Conservation (phyloP, 2,113 vertebrate genomes). For the Anoplopoma fimbria region DNA sequence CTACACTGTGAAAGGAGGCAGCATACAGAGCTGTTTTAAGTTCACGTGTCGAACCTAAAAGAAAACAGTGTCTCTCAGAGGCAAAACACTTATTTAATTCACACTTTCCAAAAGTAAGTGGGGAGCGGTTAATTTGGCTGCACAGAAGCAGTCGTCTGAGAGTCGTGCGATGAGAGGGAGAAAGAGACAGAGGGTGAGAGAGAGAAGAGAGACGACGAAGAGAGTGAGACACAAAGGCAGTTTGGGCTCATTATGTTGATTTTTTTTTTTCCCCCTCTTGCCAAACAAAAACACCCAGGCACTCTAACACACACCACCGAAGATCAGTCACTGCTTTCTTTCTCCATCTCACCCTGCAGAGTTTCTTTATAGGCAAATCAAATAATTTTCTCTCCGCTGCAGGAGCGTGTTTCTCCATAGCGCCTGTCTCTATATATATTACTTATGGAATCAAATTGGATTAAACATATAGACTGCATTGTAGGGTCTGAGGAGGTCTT, state of each 20-base stretch:
- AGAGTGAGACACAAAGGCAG: conserved; percentile 79
- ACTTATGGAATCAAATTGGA: conserved; percentile 43
- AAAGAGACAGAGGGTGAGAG: conserved; percentile 53
- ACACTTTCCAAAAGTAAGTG: conserved; percentile 60
- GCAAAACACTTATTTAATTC: conserved; percentile 63
- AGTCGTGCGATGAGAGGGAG: conserved; percentile 61
- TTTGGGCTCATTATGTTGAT: conserved; percentile 83
- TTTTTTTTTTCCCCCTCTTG: conserved; percentile 67
- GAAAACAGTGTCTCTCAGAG: conserved; percentile 39
- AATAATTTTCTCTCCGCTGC: conserved; percentile 46
- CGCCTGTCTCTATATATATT: conserved; percentile 42
- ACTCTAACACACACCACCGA: conserved; percentile 64
- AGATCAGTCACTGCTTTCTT: conserved; percentile 65
- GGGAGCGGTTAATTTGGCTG: conserved; percentile 76
- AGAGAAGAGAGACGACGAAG: conserved; percentile 41
- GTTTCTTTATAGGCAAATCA: conserved; percentile 50
- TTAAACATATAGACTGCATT: conserved; percentile 31
- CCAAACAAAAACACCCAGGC: conserved; percentile 78
- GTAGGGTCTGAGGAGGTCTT: conserved; percentile 30
- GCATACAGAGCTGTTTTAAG: conserved; percentile 18
- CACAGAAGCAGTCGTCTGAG: conserved; percentile 72
- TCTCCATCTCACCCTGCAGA: conserved; percentile 52
- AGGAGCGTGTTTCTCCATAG: conserved; percentile 32
- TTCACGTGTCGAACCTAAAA: conserved; percentile 34
- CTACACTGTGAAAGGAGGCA: conserved; percentile 5